Evolutionary conservation across 2,113 vertebrate genomes (phyloP), one percentile per base, ranked within the genome.

Genomic region (Antechinus flavipes): DNA sequence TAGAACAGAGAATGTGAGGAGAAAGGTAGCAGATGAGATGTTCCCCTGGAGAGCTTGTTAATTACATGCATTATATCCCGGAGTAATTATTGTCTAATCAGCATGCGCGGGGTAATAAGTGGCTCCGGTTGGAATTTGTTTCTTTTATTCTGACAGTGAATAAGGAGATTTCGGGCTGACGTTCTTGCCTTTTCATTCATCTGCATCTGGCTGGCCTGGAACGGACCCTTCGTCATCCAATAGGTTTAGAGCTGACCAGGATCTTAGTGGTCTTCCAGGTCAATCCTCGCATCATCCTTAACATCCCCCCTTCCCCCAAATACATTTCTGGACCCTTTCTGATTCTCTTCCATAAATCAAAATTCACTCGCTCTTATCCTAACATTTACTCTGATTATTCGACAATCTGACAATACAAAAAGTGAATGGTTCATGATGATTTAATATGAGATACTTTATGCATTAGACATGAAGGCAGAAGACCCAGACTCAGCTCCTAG

Each of bases 71-170:
- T 96, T 97, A 93, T 76, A 91, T 96, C 97, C 95, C 93, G 27
- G 22, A 95, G 97, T 97, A 96, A 98, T 98, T 98, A 98, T 92
- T 90, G 95, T 93, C 94, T 96, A 97, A 97, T 98, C 97, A 98
- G 96, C 96, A 98, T 97, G 93, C 95, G 93, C 24, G 93, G 93
- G 93, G 3, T 90, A 92, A 93, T 91, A 94, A 91, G 94, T 91
- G 94, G 94, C 89, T 61, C 49, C 93, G 96, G 91, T 96, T 92
- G 46, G 23, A 46, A 68, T 61, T 97, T 53, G 56, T 76, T 50
- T 93, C 53, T 1, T 35, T 55, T 90, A 92, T 24, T 56, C 61
- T 91, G 52, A 22, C 56, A 93, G 61, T 49, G 47, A 46, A 27
- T 49, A 46, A 93, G 25, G 6, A 11, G 35, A 76, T n/a, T 3